These are phyloP conservation scores for Anabacerthia variegaticeps DNA, from an alignment of 2,797 vertebrate genomes.

Conservation along the genomic window DNA sequence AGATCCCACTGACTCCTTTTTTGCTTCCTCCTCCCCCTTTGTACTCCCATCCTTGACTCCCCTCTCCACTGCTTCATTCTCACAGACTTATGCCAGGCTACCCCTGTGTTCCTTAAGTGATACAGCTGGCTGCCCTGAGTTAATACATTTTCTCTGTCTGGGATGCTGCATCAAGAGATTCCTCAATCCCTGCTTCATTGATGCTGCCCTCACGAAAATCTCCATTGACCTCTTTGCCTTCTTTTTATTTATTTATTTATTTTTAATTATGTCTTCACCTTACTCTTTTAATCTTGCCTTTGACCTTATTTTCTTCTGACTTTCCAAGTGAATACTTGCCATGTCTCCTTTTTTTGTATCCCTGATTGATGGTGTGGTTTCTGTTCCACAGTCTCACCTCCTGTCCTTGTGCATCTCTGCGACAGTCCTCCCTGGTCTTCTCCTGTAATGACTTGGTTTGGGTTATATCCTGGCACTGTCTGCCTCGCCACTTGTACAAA, in stretches of 20 bases:
- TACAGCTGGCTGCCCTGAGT: neutral
- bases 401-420: neutral
- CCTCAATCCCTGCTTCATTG: neutral
- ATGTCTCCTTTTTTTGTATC: neutral
- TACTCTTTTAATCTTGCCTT: neutral
- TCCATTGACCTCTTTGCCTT: neutral
- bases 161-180: neutral
- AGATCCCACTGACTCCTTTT: neutral
- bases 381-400: neutral
- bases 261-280: neutral
- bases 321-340: neutral
- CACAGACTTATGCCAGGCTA: neutral
- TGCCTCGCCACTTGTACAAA: neutral
- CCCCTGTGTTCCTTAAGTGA: neutral
- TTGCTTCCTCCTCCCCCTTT: neutral
- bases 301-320: neutral
- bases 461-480: neutral
- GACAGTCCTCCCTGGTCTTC: neutral
- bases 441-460: fast-evolving
- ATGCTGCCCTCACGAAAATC: neutral
- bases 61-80: neutral
- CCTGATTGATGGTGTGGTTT: neutral
- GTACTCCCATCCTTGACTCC: neutral
- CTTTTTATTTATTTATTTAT: neutral
- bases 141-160: neutral